phyloP scores from a whole-genome alignment of 2,888 invertebrate species.

The Saturnia japonica region DNA sequence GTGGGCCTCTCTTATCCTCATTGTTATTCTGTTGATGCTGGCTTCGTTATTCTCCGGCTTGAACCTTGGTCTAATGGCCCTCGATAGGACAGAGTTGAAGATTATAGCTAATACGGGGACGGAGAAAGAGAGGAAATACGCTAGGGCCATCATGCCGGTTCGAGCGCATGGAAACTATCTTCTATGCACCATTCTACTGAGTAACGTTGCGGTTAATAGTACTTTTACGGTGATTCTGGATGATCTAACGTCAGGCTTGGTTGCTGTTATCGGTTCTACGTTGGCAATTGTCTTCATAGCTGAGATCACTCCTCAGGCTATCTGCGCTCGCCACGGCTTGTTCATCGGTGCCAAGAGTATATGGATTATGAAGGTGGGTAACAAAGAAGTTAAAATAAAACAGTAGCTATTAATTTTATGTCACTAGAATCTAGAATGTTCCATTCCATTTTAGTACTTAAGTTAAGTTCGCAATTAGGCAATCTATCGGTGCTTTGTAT shows the following conservation, averaged over 20 bases:
- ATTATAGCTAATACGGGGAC: slow-evolving; percentile 97
- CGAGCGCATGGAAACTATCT: slow-evolving; percentile 96
- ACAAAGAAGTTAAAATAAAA: background rate
- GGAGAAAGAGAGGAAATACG: slow-evolving; percentile 90
- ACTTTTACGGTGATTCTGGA: slow-evolving; percentile 97
- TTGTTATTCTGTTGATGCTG: slow-evolving; percentile 88
- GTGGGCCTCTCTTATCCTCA: slow-evolving; percentile 89
- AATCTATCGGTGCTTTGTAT: too few relatives aligned
- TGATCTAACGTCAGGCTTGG: slow-evolving; percentile 94
- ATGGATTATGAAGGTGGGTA: slow-evolving; percentile 89
- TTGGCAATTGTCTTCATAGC: slow-evolving; percentile 98
- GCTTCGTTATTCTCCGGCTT: slow-evolving; percentile 98
- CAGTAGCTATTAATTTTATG: too few relatives aligned
- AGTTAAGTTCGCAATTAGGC: too few relatives aligned
- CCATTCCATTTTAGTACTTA: too few relatives aligned
- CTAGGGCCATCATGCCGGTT: slow-evolving; percentile 94
- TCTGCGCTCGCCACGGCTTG: slow-evolving; percentile 97
- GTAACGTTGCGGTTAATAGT: slow-evolving; percentile 97
- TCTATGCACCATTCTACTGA: slow-evolving; percentile 89
- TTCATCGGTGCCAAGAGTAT: slow-evolving; percentile 98
- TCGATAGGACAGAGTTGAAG: slow-evolving; percentile 97
- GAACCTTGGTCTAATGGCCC: slow-evolving; percentile 97
- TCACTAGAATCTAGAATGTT: too few relatives aligned
- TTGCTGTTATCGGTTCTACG: slow-evolving; percentile 95
- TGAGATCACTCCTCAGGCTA: slow-evolving; percentile 98